Evolutionary conservation across 2,797 vertebrate species (phyloP), one percentile per base, ranked within the genome.

Genomic region (Enteromius afrohamiltoni): DNA sequence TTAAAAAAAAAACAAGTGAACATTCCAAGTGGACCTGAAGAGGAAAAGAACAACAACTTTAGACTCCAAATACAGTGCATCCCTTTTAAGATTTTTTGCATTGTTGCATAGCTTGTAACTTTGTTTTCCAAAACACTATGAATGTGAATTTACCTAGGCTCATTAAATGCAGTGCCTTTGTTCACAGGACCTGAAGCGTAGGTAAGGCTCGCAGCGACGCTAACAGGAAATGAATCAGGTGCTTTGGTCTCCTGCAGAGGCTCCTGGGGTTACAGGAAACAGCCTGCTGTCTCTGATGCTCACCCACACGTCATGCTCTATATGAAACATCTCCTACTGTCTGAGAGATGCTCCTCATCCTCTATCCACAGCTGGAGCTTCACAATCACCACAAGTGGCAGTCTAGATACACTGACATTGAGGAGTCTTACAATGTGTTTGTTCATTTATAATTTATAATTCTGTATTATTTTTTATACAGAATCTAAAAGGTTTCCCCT

Each of bases 161-260:
- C 45, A 67, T 62, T 53, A 77, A 23, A 64, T 19, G 1, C 40
- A 74, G 26, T 29, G 10, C 31, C 6, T 83, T 49, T 73, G 16
- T 51, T 82, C 19, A 78, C 21, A 70, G 62, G 16, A 51, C 45
- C 14, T 29, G 14, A 51, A 23, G 47, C 13, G 0, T 23, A 16
- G 26, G 40, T 79, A 19, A 80, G 21, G 34, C 73, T 45, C 26
- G 47, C 74, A 53, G 40, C 1, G 60, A 31, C 47, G 14, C 82
- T 60, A 73, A 77, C 51, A 53, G 55, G 47, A 85, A 70, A 86
- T 78, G 40, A 77, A 42, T 53, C 82, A 79, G 70, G 86, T 21
- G 7, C n/a, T 58, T n/a, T 37, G 31, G 45, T 77, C 73, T 69
- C 67, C 29, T 4, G 9, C 45, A 58, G 79, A n/a, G 58, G 60